These are phyloP conservation scores for Clunio marinus DNA, from an alignment of 2,888 invertebrate species.

Conservation along the genomic window DNA sequence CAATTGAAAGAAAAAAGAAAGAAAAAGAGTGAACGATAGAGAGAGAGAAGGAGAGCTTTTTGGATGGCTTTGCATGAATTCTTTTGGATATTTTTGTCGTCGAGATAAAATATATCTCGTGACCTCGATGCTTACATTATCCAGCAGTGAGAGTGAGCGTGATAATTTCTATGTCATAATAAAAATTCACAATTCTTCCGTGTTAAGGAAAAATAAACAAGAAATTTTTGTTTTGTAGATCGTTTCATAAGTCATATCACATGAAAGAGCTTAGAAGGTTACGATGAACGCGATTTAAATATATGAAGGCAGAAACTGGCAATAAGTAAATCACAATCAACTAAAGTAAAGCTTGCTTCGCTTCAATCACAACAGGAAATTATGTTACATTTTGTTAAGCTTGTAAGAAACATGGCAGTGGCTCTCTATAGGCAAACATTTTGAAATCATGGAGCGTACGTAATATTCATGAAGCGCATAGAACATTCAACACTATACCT, in stretches of 20 bases:
- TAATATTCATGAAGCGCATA: slow-evolving; percentile 11
- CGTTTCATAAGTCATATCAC: background rate
- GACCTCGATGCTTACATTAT: slow-evolving; percentile 11
- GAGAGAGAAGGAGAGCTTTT: no score
- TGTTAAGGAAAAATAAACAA: slow-evolving; percentile 21
- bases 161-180: background rate
- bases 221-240: background rate
- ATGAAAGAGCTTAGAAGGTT: background rate
- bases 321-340: background rate
- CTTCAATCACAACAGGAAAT: slow-evolving; percentile 25
- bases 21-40: background rate
- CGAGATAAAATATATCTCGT: slow-evolving; percentile 26
- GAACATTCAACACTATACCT: background rate
- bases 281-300: background rate
- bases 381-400: slow-evolving; percentile 23
- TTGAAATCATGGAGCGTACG: background rate
- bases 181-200: slow-evolving; percentile 16
- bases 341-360: background rate
- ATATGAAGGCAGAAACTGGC: background rate
- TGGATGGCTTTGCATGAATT: slow-evolving; percentile 22
- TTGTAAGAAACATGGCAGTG: slow-evolving; percentile 17
- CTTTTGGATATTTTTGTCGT: background rate
- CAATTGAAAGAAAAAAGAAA: background rate
- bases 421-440: background rate
- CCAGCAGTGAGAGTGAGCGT: background rate